These are phyloP conservation scores for Apteryx owenii DNA, from an alignment of 2,113 vertebrate genomes.

Conservation along the genomic window DNA sequence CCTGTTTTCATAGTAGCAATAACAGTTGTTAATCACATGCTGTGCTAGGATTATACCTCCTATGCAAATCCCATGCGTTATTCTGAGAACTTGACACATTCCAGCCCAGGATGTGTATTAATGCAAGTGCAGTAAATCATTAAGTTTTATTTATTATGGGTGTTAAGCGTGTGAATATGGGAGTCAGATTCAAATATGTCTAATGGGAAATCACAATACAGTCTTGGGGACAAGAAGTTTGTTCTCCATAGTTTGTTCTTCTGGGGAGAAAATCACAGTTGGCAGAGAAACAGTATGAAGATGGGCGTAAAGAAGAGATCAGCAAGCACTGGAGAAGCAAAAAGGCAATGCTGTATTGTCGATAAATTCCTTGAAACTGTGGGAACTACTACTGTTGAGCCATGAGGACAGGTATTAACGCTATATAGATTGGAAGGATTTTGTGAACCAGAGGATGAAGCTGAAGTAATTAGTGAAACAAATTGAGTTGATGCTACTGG, in stretches of 20 bases:
- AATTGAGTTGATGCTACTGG: not conserved
- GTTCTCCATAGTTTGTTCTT: not conserved
- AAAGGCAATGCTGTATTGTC: not conserved
- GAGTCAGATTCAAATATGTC: not conserved
- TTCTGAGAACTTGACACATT: not conserved
- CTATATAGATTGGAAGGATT: not conserved
- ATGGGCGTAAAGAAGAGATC: not conserved
- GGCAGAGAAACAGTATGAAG: not conserved
- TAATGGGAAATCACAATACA: not conserved
- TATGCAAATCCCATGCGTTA: not conserved
- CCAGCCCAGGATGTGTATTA: not conserved
- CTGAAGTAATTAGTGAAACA: not conserved
- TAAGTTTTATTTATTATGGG: not conserved
- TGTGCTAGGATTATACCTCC: conserved; percentile 8
- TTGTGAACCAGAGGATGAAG: not conserved
- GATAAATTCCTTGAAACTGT: not conserved
- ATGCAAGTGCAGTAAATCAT: not conserved
- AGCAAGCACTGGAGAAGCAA: not conserved
- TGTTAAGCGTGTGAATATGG: not conserved
- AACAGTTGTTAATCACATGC: conserved; percentile 37
- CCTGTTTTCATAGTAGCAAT: conserved; percentile 35
- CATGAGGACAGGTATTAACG: not conserved
- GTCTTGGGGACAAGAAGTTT: not conserved
- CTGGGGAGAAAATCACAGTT: not conserved
- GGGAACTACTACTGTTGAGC: not conserved